A percentile compares a stretch with the other conserved stretches of the same genome.
These are phyloP conservation scores for Aleiodes testaceus DNA, from an alignment of 2,888 invertebrate species.

Conservation along the genomic window DNA sequence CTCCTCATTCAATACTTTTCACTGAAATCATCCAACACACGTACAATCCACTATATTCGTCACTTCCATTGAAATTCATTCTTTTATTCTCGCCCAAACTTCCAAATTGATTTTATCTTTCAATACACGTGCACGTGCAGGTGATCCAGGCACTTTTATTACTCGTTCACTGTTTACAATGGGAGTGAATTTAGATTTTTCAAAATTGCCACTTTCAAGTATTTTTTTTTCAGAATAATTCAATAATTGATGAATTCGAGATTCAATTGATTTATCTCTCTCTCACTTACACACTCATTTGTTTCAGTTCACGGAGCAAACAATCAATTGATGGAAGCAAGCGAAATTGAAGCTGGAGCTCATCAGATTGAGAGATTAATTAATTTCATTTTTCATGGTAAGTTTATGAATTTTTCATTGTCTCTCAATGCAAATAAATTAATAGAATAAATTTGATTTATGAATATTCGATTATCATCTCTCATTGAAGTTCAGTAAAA, in stretches of 20 bases:
- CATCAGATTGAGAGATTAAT: too few relatives aligned
- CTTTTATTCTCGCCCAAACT: slow-evolving; percentile 1
- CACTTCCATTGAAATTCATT: background rate
- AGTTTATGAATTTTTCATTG: background rate
- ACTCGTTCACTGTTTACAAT: background rate
- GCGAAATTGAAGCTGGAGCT: too few relatives aligned
- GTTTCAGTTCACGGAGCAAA: too few relatives aligned
- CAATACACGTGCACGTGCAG: background rate
- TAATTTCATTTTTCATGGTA: too few relatives aligned
- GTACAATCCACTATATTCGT: background rate
- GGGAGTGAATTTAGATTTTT: background rate
- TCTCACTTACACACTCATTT: too few relatives aligned
- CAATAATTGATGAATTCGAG: too few relatives aligned
- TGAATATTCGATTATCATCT: background rate
- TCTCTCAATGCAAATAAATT: background rate
- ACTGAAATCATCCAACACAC: background rate
- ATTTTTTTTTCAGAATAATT: too few relatives aligned
- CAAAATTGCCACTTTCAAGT: background rate
- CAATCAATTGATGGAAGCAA: too few relatives aligned
- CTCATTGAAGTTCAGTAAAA: background rate
- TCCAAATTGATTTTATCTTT: background rate
- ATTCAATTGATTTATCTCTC: too few relatives aligned
- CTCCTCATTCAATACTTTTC: slow-evolving; percentile 10
- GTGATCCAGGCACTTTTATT: background rate
- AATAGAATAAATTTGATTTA: too few relatives aligned